Conservation (phyloP, 2,113 vertebrate species). For the Copsychus sechellarum region DNA sequence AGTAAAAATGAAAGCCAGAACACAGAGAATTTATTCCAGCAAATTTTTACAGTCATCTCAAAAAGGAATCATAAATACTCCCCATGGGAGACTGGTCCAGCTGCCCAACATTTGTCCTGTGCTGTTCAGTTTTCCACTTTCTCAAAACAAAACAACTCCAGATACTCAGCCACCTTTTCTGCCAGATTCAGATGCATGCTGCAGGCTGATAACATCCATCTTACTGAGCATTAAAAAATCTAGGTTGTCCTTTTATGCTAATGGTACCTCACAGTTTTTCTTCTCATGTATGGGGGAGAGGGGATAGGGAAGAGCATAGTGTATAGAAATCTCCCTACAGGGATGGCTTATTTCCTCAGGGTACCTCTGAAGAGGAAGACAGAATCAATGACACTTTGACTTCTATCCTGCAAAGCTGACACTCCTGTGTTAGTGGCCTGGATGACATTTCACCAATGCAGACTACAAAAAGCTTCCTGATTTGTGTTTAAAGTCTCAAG, state of each 20-base stretch:
- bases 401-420: background rate
- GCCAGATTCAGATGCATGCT: background rate
- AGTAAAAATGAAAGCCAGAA: background rate
- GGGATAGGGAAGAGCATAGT: background rate
- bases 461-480: background rate
- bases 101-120: background rate
- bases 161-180: background rate
- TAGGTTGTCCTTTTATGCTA: background rate
- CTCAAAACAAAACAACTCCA: background rate
- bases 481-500: background rate
- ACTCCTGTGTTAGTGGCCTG: background rate
- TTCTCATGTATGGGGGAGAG: background rate
- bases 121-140: background rate
- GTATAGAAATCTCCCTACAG: background rate
- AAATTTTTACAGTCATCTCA: background rate
- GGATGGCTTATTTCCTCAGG: background rate
- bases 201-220: background rate
- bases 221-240: background rate
- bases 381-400: background rate
- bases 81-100: background rate
- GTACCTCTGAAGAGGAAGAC: background rate
- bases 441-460: background rate
- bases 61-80: background rate
- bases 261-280: background rate
- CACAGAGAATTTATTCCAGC: background rate